Base-by-base conservation (phyloP, 2,797 vertebrate genomes). In the Pseudotriccus pelzelni region DNA sequence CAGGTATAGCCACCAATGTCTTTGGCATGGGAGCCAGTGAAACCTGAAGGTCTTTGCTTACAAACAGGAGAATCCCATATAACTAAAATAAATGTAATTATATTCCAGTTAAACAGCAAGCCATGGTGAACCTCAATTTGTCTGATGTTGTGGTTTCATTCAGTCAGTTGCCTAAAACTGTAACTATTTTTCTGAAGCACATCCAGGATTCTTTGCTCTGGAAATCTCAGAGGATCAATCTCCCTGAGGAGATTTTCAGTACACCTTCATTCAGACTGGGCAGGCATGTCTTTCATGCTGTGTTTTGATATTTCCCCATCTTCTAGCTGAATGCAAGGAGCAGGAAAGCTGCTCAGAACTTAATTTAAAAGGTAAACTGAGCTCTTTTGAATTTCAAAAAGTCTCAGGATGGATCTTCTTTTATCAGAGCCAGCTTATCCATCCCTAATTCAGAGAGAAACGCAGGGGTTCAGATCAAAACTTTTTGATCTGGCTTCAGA, bases 341-440 rank as follows among this genome's bases (percentile, higher is more conserved):
- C 41, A 77, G 66, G 46, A 93, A 95, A 92, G 72, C 79, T 66
- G 56, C 89, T 96, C 89, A 92, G 81, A 96, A 85, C 53, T 86
- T 92, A 87, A 87, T 96, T 89, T 94, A 92, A 94, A 96, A 94
- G 89, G 75, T 96, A 96, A 96, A 94, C 87, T 85, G 89, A 87
- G 34, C 72, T 94, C 78, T 94, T 95, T 87, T 91, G 90, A 94
- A 93, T 97, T 96, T 95, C 69, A 96, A 77, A 87, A 94, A 83
- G 74, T 64, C 86, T 95, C 68, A 80, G 75, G 70, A 68, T 80
- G 80, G 80, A 90, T 93, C 47, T 82, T 80, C 77, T 95, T 95
- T 90, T 90, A 89, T 91, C 87, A 96, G 87, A 94, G 79, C 12
- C 37, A 83, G 70, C 44, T 88, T 84, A 96, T 83, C 84, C 78